A percentile compares a stretch with the other conserved stretches of the same genome.
Evolutionary conservation across 2,113 vertebrate genomes (phyloP).

Genomic region (Rostratula benghalensis): DNA sequence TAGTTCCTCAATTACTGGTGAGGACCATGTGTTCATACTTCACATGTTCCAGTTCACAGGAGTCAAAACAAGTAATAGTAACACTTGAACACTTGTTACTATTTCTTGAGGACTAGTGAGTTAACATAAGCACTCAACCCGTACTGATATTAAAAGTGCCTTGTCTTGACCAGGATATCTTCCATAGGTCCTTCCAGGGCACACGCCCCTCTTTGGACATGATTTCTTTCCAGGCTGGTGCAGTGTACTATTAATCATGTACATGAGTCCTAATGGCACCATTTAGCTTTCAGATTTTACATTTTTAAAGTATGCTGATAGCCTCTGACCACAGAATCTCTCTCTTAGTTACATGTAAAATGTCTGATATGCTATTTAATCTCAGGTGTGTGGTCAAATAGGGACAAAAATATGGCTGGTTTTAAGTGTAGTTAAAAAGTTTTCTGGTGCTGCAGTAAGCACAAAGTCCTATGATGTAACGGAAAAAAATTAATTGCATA

Average conservation of each 20-base stretch:
- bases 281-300: neutral
- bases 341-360: neutral
- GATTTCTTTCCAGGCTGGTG: neutral
- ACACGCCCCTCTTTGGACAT: neutral
- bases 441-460: neutral
- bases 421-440: neutral
- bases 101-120: neutral
- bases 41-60: no score
- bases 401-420: neutral
- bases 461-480: neutral
- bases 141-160: neutral
- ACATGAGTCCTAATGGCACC: rapidly evolving
- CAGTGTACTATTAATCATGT: neutral
- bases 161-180: neutral
- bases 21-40: neutral
- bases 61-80: neutral
- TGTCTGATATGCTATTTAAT: neutral
- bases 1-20: neutral
- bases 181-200: rapidly evolving
- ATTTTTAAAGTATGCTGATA: neutral
- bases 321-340: neutral
- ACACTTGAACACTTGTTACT: neutral
- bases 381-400: neutral
- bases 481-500: neutral
- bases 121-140: neutral